Percentiles rank a stretch among this genome's conserved stretches.
Evolutionary conservation across 2,888 invertebrate genomes (phyloP).

Genomic region (Troglohyphantes excavatus): DNA sequence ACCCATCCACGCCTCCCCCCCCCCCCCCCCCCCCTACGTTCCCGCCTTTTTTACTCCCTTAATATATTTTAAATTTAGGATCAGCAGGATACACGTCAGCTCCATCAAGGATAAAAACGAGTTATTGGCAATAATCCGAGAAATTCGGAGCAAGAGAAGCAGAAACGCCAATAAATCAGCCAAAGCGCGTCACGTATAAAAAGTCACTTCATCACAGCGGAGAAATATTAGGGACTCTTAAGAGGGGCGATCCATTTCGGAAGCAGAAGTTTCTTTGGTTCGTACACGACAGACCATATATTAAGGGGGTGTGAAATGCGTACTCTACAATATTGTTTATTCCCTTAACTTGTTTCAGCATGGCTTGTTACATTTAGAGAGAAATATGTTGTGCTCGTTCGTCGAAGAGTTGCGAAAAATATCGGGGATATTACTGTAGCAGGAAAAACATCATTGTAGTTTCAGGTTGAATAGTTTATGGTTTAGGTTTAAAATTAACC

Average conservation of each 20-base stretch:
- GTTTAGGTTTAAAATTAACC: too few species aligned
- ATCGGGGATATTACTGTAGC: not conserved
- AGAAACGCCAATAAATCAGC: constrained; percentile 31
- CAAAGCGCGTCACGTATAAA: constrained; percentile 18
- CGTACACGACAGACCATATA: constrained; percentile 18
- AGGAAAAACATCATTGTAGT: too few species aligned
- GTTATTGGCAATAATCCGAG: constrained; percentile 35
- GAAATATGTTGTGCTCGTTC: not conserved
- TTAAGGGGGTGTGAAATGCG: constrained; percentile 8
- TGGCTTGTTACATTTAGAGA: not conserved
- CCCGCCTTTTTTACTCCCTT: not conserved
- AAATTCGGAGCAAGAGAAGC: constrained; percentile 16
- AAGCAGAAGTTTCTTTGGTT: constrained; percentile 2
- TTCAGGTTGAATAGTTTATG: too few species aligned
- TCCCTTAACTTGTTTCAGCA: not conserved
- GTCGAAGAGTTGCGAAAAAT: not conserved
- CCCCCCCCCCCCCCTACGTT: too few species aligned
- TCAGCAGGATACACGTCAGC: not conserved
- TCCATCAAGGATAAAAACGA: constrained; percentile 6
- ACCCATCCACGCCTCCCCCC: too few species aligned
- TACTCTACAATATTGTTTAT: constrained; percentile 18
- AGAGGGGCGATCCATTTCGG: constrained; percentile 16
- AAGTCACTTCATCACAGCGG: constrained; percentile 10
- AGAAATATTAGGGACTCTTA: constrained; percentile 21
- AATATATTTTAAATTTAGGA: not conserved